Evolutionary conservation across 2,797 vertebrate genomes (phyloP), one percentile per base, ranked within the genome.

Genomic region (Enteromius fasciolatus): DNA sequence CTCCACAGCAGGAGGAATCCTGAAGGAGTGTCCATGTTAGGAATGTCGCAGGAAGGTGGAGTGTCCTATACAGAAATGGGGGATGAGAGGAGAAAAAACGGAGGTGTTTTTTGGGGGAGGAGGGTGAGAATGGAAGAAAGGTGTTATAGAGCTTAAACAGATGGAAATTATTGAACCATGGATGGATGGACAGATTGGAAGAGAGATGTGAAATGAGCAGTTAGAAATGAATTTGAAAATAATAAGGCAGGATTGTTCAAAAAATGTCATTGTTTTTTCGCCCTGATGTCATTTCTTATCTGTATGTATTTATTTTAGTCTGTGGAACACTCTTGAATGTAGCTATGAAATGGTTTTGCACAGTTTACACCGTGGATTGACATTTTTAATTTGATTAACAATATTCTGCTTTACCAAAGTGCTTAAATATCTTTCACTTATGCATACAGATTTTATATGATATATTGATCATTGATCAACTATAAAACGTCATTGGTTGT

Each of bases 1-100:
- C 86, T 87, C 87, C 90, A 92, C 91, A 91, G 91, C 91, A 93
- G 92, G 89, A 80, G 89, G 75, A 88, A 86, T 87, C 69, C 72
- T 86, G 90, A 92, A 88, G 90, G 89, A 81, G 74, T 84, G 87
- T 88, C 83, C 36, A 80, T 87, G 87, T 88, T 90, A 89, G 90
- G 89, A 89, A 78, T 85, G 28, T 78, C 87, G 82, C 76, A 88
- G 88, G 86, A 78, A 84, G 25, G 79, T 88, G 85, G 81, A 91
- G 61, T 75, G 28, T 36, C 31, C 17, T 15, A 87, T 84, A 89
- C 88, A 91, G 91, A 89, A 89, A 90, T 90, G 92, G 90, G 89
- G 90, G 86, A 87, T 83, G 82, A 87, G 78, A 80, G 74, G 76
- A 82, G 83, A 86, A 83, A 75, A 82, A 76, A 73, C 14, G 9